A percentile compares a stretch with the other conserved stretches of the same genome.
These are phyloP conservation scores for Venustaconcha ellipsiformis DNA, from an alignment of 1,140 invertebrate genomes.

Conservation along the genomic window DNA sequence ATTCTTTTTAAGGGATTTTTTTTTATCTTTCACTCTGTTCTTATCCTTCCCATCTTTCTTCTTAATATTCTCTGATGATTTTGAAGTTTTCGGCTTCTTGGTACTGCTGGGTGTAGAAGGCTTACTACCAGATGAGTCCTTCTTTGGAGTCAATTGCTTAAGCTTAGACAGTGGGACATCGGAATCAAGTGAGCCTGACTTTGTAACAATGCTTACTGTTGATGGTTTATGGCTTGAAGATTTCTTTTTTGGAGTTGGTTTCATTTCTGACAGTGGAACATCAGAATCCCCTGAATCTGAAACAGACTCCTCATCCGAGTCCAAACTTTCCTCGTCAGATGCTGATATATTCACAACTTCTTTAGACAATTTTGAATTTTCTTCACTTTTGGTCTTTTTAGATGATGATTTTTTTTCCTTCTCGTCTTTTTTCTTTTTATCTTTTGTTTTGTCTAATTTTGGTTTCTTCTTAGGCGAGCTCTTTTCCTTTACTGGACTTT, in stretches of 20 bases:
- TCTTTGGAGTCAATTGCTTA: not conserved
- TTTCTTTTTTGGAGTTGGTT: constrained; percentile 19
- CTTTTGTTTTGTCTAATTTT: constrained; percentile 32
- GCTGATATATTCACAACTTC: too few species aligned
- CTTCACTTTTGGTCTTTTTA: too few species aligned
- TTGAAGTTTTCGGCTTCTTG: not conserved
- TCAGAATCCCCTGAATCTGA: constrained; percentile 37
- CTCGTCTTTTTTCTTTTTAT: constrained; percentile 24
- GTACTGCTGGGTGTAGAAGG: too few species aligned
- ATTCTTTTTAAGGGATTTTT: not conserved
- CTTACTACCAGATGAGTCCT: not conserved
- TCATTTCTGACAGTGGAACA: constrained; percentile 38
- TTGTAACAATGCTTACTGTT: not conserved
- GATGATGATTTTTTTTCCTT: constrained; percentile 23
- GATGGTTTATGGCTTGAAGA: constrained; percentile 13
- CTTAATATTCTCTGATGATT: constrained; percentile 4
- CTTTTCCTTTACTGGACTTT: constrained; percentile 9
- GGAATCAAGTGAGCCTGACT: too few species aligned
- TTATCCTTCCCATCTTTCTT: constrained; percentile 13
- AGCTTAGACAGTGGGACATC: constrained; percentile 21
- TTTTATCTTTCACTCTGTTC: not conserved
- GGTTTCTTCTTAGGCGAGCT: constrained; percentile 21
- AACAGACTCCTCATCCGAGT: constrained; percentile 24
- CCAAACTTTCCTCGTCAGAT: constrained; percentile 10
- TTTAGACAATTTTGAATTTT: too few species aligned